Base-by-base conservation (phyloP, 2,797 vertebrate species). In the Propithecus perrieri region DNA sequence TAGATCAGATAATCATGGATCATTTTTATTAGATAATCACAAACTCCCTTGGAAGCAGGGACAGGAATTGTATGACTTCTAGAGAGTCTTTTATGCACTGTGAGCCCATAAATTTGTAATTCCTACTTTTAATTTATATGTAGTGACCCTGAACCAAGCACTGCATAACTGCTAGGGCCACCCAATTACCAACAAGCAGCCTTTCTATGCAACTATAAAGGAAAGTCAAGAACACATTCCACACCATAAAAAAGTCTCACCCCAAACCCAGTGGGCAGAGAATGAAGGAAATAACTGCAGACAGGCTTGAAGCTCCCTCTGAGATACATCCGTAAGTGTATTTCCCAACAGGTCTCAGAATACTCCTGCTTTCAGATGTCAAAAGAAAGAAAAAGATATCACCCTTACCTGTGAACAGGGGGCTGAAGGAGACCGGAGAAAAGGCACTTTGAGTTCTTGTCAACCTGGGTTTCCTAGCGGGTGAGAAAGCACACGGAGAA, bases 381-480 rank as follows among this genome's bases (percentile, higher is more conserved):
- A 91, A 35, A 90, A 63, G 43, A 75, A 28, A 71, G 38, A 90
- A 22, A 93, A 85, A 85, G 69, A 30, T 2, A 41, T 69, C 78
- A 65, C 0, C 57, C 99, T 99, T 99, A 99, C 99, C 99, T 93
- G 99, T 99, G 98, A 99, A 99, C 96, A 99, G 98, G 59, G 99
- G 99, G 98, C 99, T 99, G 98, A 99, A 99, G 97, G 99, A 99
- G 90, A 99, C 99, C 26, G 99, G 99, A 98, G 99, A 99, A 99
- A 99, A 99, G 99, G 99, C 99, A 99, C 99, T 99, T 99, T 99
- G 99, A 98, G 99, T 99, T 99, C 99, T 98, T 92, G 99, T 99
- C 99, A 99, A 98, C 99, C 99, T 99, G 98, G 99, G 99, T 98
- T 99, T 99, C 98, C 99, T 99, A 92, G 97, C 97, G 97, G 96